phyloP scores from a whole-genome alignment of 2,888 invertebrate genomes.

The Dryobotodes eremita region DNA sequence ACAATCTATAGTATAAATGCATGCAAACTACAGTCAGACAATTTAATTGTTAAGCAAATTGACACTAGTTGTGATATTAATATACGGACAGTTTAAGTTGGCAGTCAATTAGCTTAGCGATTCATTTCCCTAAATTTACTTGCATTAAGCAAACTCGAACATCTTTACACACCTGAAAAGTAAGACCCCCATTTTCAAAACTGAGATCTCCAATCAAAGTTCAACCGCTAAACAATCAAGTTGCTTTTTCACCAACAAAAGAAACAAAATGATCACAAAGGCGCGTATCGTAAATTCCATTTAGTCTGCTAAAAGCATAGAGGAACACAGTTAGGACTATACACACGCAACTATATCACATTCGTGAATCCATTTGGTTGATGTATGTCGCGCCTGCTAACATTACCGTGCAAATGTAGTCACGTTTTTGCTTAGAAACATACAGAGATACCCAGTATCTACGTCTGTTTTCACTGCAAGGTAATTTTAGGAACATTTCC shows the following conservation, averaged over 20 bases:
- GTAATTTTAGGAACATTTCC: constrained; percentile 31
- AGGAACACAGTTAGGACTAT: background rate
- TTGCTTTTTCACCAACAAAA: background rate
- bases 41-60: background rate
- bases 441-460: constrained; percentile 8
- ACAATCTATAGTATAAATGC: background rate
- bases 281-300: background rate
- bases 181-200: background rate
- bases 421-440: constrained; percentile 61
- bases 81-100: background rate
- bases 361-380: constrained; percentile 50
- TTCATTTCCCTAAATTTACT: background rate
- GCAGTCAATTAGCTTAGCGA: too few species aligned
- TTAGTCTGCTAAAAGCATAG: constrained; percentile 12
- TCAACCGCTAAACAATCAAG: background rate
- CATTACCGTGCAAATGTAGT: constrained; percentile 68
- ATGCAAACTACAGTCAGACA: background rate
- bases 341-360: constrained; percentile 10
- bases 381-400: constrained; percentile 62
- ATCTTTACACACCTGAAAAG: background rate
- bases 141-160: background rate
- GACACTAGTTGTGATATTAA: background rate
- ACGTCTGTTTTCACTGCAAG: constrained; percentile 8
- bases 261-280: constrained; percentile 5
- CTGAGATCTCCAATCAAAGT: background rate